These are phyloP conservation scores for Montipora capitata DNA, from an alignment of 92 coral and sea anemone genomes.

Conservation along the genomic window DNA sequence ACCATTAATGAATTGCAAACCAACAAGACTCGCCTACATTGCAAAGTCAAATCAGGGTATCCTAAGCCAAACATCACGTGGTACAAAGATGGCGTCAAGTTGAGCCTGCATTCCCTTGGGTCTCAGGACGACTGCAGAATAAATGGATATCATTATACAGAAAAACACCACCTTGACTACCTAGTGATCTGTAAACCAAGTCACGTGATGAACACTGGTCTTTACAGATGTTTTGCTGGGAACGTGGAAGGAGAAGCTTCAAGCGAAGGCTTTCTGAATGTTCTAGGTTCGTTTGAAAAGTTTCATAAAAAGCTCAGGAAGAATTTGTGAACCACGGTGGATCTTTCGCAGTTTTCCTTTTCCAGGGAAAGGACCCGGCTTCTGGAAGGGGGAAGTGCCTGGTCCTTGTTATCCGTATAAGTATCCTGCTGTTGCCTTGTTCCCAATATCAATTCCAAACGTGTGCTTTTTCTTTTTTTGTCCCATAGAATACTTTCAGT, in stretches of 20 bases:
- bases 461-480: too few relatives aligned
- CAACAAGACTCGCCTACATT: slow-evolving; percentile 57
- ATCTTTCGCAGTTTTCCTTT: background rate
- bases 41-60: slow-evolving; percentile 78
- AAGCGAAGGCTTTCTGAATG: slow-evolving; percentile 73
- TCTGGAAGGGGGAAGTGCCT: too few relatives aligned
- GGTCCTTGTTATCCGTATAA: too few relatives aligned
- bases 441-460: too few relatives aligned
- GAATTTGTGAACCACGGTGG: background rate
- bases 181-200: slow-evolving; percentile 83
- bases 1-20: slow-evolving; percentile 60
- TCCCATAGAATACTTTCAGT: too few relatives aligned
- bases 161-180: slow-evolving; percentile 46
- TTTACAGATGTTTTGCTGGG: slow-evolving; percentile 82
- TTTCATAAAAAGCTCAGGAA: background rate
- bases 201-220: slow-evolving; percentile 74
- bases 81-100: slow-evolving; percentile 71
- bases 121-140: slow-evolving; percentile 43
- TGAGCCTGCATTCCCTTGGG: slow-evolving; percentile 67
- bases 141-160: slow-evolving; percentile 76
- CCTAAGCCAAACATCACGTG: slow-evolving; percentile 88
- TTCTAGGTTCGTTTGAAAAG: slow-evolving; percentile 59
- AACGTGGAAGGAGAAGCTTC: slow-evolving; percentile 47
- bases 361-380: too few relatives aligned
- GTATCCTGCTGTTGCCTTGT: too few relatives aligned